Evolutionary conservation across 2,888 invertebrate genomes (phyloP), one percentile per base, ranked within the genome.

Genomic region (Volucella zonaria): DNA sequence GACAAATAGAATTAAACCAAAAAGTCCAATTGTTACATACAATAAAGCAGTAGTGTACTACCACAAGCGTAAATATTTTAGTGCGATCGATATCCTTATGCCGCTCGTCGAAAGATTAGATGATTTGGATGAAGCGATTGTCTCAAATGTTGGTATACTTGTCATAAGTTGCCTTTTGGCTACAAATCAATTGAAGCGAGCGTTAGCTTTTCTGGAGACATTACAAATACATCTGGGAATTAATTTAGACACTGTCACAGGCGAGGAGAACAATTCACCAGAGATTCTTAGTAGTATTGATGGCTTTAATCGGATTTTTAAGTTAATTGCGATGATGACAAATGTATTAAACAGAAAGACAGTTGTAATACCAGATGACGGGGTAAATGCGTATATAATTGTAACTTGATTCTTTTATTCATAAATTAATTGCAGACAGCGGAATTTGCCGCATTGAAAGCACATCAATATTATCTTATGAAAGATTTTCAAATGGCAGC

Each of bases 401-500:
- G 8, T 62, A 9, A 38, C 58, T 64, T 31, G 11, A 38, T 38
- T 58, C 31, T 38, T 9, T 38, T 38, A 40, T 47, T 67, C 47
- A 59, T 59, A 12, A 23, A 23, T n/a, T 62, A 31, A 31, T 67
- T 77, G 1, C 51, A 90, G 89, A 88, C 89, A 3, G 88, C 90
- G 0, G 90, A 92, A 51, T 89, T 90, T 77, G 88, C 91, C 9
- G 89, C 91, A 4, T 83, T 92, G 1, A 91, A 91, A 75, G 92
- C 91, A 0, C 92, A 91, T 88, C 92, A 92, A 85, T 92, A 91
- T 87, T 92, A 92, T 85, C 88, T 92, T 10, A 91, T 91, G 89
- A 92, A 92, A 82, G 92, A 92, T 83, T 92, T 92, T 79, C 92
- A 92, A 88, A 92, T 92, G 92, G 91, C 92, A 3, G 91, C 92